A percentile compares a stretch with the other conserved stretches of the same genome.
phyloP scores from a whole-genome alignment of 1,140 invertebrate species.

The Drosophila arawakana region DNA sequence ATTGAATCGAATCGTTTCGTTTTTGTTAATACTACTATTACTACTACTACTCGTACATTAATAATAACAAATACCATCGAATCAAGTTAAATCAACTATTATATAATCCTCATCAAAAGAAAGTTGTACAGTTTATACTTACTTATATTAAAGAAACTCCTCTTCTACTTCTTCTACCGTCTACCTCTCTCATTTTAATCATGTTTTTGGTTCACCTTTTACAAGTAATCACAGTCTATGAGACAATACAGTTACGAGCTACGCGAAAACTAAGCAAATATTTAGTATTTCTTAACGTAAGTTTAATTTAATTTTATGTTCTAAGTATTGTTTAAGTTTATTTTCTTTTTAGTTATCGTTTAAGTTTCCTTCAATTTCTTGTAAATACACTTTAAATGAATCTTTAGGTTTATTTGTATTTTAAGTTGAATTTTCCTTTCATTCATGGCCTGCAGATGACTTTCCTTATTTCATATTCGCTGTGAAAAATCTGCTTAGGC shows the following conservation, averaged over 20 bases:
- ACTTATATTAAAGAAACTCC: constrained; percentile 58
- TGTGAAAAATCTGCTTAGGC: neutral
- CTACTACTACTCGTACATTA: constrained; percentile 34
- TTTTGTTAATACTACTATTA: constrained; percentile 42
- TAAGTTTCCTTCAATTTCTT: constrained; percentile 1
- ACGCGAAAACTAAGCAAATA: constrained; percentile 6
- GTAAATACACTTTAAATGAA: constrained; percentile 24
- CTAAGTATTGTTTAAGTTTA: neutral
- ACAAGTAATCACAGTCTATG: constrained; percentile 17
- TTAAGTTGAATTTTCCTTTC: neutral
- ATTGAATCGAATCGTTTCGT: constrained; percentile 47
- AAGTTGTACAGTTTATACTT: constrained; percentile 70
- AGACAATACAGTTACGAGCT: constrained; percentile 33
- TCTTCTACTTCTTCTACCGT: constrained; percentile 9
- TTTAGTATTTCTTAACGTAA: neutral
- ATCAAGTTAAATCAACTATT: constrained; percentile 48
- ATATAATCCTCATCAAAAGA: constrained; percentile 56
- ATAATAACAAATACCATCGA: constrained; percentile 44
- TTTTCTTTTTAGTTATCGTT: neutral
- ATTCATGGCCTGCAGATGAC: neutral
- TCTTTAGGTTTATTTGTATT: neutral
- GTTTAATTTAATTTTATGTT: neutral
- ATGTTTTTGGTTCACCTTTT: constrained; percentile 40
- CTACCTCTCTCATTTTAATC: constrained; percentile 3
- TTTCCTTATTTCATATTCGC: constrained; percentile 16